Evolutionary conservation across 2,113 vertebrate species (phyloP).

Genomic region (Nothocercus nigrocapillus): DNA sequence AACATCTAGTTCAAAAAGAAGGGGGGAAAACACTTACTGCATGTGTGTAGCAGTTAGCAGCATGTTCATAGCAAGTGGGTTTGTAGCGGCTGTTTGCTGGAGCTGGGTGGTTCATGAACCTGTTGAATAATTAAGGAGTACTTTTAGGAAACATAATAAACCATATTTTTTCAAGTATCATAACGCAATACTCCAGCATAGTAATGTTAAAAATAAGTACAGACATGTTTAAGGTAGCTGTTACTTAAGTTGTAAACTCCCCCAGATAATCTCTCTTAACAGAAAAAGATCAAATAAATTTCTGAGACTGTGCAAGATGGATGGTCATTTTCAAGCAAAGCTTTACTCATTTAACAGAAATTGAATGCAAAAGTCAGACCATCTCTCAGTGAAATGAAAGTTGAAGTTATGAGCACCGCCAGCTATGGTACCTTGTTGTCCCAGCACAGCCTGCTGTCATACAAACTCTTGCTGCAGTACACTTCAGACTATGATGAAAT

Average conservation of each 20-base stretch:
- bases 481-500: not conserved
- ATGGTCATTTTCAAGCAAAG: not conserved
- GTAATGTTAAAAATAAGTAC: not conserved
- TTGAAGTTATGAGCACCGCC: not conserved
- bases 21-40: conserved; percentile 81
- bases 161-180: not conserved
- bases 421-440: not conserved
- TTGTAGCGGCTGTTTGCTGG: conserved; percentile 96
- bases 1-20: not conserved
- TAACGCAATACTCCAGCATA: not conserved
- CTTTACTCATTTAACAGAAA: not conserved
- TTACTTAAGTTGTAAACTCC: not conserved
- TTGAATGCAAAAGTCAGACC: not conserved
- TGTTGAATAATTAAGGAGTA: conserved; percentile 71
- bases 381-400: not conserved
- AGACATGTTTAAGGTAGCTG: not conserved
- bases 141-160: conserved; percentile 21
- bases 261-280: not conserved
- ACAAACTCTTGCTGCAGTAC: not conserved
- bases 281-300: not conserved
- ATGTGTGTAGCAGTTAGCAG: conserved; percentile 98
- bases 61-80: conserved; percentile 96
- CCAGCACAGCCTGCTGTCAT: not conserved
- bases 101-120: conserved; percentile 98
- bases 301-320: not conserved